Base-by-base conservation (phyloP, 2,797 vertebrate genomes). In the Etheostoma nigrum region DNA sequence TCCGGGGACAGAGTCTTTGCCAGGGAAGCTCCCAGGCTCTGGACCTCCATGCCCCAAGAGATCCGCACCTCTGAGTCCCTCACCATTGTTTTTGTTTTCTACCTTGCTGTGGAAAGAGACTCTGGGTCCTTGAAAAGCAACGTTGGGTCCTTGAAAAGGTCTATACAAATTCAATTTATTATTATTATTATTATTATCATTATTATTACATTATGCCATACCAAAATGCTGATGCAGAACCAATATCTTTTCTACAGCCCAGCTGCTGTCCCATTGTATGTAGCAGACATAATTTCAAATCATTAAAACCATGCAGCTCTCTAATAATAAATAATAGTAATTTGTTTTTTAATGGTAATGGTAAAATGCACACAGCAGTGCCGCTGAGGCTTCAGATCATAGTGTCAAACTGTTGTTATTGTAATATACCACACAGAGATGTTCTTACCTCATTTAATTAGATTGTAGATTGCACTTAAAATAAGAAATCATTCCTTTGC, bases 401-500 rank as follows among this genome's bases (percentile, higher is more conserved):
- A 45, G 7, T 21, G n/a, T 60, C 49, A 68, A 68, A 63, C 45
- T 57, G 61, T n/a, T 64, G 27, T 62, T 63, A 4, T 19, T 61
- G 21, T 83, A 58, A 77, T 74, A 77, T 21, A 33, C 21, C 48
- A 21, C 27, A 30, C 12, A 62, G 21, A 66, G 45, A 5, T 55
- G 51, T 73, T 71, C 10, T 42, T 13, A n/a, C 23, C 36, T 27
- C 23, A 67, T 62, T 84, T 72, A 79, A 83, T 86, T 79, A 16
- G 18, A 65, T 83, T 72, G 69, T 58, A 73, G 57, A 75, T 40
- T 21, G 55, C 66, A 63, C 36, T 62, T 74, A 25, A 75, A 75
- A 84, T 65, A 57, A 67, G 18, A 57, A 75, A 85, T 59, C 67
- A 60, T 69, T 65, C 45, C 67, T 70, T 83, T 59, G 62, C 59